Evolutionary conservation across 30 jellyfish, hydroid and myxozoan species (phyloP), one percentile per base, ranked within the genome.

Genomic region (Chrysaora quinquecirrha): DNA sequence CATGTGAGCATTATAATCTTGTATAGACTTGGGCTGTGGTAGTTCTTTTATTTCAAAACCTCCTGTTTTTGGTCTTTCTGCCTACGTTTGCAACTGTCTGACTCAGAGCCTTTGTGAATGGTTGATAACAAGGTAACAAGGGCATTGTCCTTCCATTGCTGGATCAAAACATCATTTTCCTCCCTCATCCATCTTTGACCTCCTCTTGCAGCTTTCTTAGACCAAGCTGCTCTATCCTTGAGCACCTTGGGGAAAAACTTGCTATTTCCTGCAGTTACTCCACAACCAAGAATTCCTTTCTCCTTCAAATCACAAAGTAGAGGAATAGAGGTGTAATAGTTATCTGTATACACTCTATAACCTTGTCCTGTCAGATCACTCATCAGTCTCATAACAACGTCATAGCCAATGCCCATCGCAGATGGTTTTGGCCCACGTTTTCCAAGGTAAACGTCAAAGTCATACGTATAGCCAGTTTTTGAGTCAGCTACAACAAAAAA

Each of bases 401-500:
- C 21, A 47, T 47, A 9, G 60, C 80, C 64, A 67, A 34, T 67
- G 29, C 54, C 54, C 25, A 23, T 67, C 54, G 62, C 9, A 23
- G 63, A 67, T 67, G 80, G 34, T 35, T 18, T 67, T 67, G 48
- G 30, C 62, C 62, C 34, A 14, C 87, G 30, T 46, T 48, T 68
- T 2, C 87, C 91, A 52, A 71, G 35, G 58, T 80, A 80, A 47
- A 80, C 91, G 20, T 14, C 76, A 32, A 80, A 50, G 24, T 66
- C 89, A 1, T 64, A 83, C 23, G 56, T 54, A 60, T 83, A 83
- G 49, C 94, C 94, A 30, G 84, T 71, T 14, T 33, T 48, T 24
- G 80, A 28, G 60, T 83, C 91, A 1, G 87, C 89, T 14, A 83
- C 23, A 35, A 71, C 82, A 80, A 83, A 83, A 9, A 78, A 29